Percentiles rank a stretch among this genome's conserved stretches.
Evolutionary conservation across 2,113 vertebrate genomes (phyloP).

Genomic region (Atrichornis clamosus): DNA sequence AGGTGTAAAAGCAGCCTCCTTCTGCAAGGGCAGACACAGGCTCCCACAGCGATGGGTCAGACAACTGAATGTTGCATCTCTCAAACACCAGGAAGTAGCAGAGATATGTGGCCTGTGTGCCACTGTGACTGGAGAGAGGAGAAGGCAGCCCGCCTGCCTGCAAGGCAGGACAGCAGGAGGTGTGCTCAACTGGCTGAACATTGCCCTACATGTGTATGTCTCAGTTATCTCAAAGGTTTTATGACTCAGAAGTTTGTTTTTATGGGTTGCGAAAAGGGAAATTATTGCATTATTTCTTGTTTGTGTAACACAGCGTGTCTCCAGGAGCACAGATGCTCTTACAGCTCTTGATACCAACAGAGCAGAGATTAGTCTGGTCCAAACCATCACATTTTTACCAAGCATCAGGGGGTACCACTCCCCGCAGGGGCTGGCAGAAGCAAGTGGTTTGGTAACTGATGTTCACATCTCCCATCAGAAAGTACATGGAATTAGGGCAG

Average conservation of each 20-base stretch:
- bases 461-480: background rate
- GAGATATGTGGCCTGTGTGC: background rate
- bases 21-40: background rate
- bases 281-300: background rate
- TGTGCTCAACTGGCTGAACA: background rate
- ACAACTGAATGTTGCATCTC: background rate
- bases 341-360: background rate
- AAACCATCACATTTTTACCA: background rate
- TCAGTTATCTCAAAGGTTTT: background rate
- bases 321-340: background rate
- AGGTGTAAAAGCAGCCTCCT: background rate
- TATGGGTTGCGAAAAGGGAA: background rate
- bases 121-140: fast-evolving
- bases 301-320: background rate
- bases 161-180: background rate
- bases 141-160: background rate
- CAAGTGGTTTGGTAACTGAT: fast-evolving
- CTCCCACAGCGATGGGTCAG: fast-evolving
- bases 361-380: background rate
- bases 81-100: background rate
- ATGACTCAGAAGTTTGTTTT: background rate
- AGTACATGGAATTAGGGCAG: background rate
- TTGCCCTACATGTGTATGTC: background rate
- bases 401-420: background rate
- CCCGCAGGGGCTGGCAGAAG: background rate